Percentiles rank a stretch among this genome's conserved stretches.
phyloP scores from a whole-genome alignment of 2,113 vertebrate species.

The Maccullochella peelii region DNA sequence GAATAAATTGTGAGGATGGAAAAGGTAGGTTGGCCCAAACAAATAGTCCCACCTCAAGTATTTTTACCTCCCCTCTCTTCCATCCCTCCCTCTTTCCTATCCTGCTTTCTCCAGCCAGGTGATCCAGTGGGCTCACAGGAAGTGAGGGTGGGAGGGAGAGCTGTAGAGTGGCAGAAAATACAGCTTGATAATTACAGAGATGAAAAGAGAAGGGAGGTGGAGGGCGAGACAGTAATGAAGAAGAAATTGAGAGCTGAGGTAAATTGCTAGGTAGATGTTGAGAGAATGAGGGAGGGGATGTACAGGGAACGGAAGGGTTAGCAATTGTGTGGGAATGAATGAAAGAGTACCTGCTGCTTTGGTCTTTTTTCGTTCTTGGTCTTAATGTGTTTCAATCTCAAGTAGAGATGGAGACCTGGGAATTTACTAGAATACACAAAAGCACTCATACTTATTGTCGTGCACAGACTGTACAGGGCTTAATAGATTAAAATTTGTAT shows the following conservation, averaged over 20 bases:
- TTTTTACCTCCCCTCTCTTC: slow-evolving; percentile 18
- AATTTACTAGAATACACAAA: neutral
- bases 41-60: slow-evolving; percentile 38
- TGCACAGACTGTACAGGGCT: neutral
- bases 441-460: neutral
- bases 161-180: slow-evolving; percentile 53
- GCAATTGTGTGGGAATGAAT: slow-evolving; percentile 19
- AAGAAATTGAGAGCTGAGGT: slow-evolving; percentile 50
- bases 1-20: slow-evolving; percentile 21
- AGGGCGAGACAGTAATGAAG: slow-evolving; percentile 39
- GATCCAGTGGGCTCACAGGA: slow-evolving; percentile 33
- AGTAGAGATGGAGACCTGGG: neutral
- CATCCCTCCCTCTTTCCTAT: slow-evolving; percentile 7
- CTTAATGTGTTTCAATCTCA: slow-evolving; percentile 7
- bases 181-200: slow-evolving; percentile 57
- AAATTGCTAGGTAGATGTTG: slow-evolving; percentile 50
- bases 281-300: slow-evolving; percentile 10
- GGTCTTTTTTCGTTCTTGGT: neutral
- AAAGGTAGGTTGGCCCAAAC: slow-evolving; percentile 9
- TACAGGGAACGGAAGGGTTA: slow-evolving; percentile 1
- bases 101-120: slow-evolving; percentile 44
- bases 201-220: slow-evolving; percentile 39
- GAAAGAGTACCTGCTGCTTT: slow-evolving; percentile 21
- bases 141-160: slow-evolving; percentile 39
- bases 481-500: neutral